Percentiles rank a stretch among this genome's conserved stretches.
These are phyloP conservation scores for Rhynchopsitta pachyrhyncha DNA, from an alignment of 2,113 vertebrate species.

Conservation along the genomic window DNA sequence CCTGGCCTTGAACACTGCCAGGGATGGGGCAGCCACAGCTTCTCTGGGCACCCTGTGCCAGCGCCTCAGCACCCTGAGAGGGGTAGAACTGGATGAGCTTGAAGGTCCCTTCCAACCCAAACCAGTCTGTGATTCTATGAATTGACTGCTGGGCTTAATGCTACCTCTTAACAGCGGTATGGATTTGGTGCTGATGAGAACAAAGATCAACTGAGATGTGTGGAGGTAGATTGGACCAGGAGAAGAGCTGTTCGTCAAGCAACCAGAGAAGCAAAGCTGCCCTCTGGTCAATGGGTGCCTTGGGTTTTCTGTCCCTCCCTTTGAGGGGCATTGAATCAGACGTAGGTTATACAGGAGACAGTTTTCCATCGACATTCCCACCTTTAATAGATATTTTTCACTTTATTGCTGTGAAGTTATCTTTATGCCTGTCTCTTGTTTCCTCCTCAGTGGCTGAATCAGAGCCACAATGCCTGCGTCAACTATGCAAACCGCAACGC, in stretches of 20 bases:
- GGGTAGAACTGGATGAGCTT: background rate
- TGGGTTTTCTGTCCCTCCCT: background rate
- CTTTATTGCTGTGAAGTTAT: background rate
- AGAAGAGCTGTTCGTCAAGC: background rate
- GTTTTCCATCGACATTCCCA: accelerated
- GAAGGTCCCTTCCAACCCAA: background rate
- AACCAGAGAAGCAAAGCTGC: background rate
- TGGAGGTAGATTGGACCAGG: background rate
- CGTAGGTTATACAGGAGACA: accelerated
- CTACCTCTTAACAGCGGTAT: accelerated
- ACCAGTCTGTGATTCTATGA: background rate
- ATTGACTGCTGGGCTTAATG: background rate
- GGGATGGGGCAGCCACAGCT: background rate
- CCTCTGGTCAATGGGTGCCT: accelerated
- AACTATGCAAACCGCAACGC: conserved; percentile 96
- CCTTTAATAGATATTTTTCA: accelerated
- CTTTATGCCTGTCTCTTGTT: background rate
- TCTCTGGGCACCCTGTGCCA: background rate
- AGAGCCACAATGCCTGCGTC: conserved; percentile 95
- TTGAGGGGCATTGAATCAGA: background rate
- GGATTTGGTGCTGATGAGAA: background rate
- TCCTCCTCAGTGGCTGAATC: conserved; percentile 88
- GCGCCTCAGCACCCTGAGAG: background rate
- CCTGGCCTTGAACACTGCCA: background rate
- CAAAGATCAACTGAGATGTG: accelerated